Base-by-base conservation (phyloP, 2,888 invertebrate genomes). In the Caenorhabditis drosophilae region DNA sequence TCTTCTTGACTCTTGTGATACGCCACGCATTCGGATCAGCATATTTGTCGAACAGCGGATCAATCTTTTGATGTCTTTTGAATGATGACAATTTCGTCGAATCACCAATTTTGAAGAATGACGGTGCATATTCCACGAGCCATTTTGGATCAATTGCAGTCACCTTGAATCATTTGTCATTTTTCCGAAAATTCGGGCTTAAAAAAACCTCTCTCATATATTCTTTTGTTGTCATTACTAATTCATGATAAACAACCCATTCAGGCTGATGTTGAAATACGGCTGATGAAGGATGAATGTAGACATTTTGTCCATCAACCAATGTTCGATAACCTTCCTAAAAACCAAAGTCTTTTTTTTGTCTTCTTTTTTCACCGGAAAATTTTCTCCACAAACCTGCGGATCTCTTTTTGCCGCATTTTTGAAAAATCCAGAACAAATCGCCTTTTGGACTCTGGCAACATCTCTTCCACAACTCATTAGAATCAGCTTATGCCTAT, bases 401-500 rank as follows among this genome's bases (percentile, higher is more conserved):
- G 97, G 97, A 87, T 99, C 97, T 84, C 97, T 96, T 86, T 99
- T 98, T 0, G 96, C 95, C 0, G 97, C 96, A 86, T 98, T 97
- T 54, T 97, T 88, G 87, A 99, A 99, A 87, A 98, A 83, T 1
- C 97, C 98, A 0, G 85, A 94, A 84, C 97, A 96, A 51, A 99
- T 92, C 0, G 96, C 93, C 86, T 98, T 98, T 85, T 98, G 98
- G 12, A 97, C 90, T 45, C 93, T 88, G 0, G 93, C 93, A 0
- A 93, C 93, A 84, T 93, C 93, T 84, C 94, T 93, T 0, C 92
- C 96, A 45, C 96, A 96, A 0, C 94, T 93, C 0, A 97, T 93
- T 0, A 98, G 95, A 84, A 97, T 96, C 74, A 96, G 84, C 84
- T 94, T 94, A 84, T 95, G 95, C 61, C 93, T 89, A 55, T 84